Base-by-base conservation (phyloP, 1,140 invertebrate genomes). In the Heliothis subflexa region DNA sequence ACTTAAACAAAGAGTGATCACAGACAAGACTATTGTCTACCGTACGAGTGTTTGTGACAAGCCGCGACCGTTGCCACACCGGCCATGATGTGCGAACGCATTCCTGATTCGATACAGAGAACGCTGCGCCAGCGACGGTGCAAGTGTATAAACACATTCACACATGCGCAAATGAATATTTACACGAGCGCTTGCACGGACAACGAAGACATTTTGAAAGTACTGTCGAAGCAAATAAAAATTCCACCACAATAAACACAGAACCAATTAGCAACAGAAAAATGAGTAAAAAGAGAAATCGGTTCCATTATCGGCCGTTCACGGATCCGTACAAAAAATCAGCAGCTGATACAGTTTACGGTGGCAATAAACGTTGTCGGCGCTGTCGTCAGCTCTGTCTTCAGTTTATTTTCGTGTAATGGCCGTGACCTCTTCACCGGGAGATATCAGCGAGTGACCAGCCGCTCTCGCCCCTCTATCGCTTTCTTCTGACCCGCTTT, bases 401-500 rank as follows among this genome's bases (percentile, higher is more conserved):
- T 80, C 74, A 81, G 80, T 80, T 75, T 83, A 81, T 80, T 84
- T 85, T 88, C 78, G 83, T 83, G 82, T 88, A 88, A 88, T 87
- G 91, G 80, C 91, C 92, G 87, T 94, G 92, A 94, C 92, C 92
- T 91, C 87, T 88, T 81, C 88, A 84, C 85, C 84, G 88, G 85
- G 90, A 89, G 90, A 91, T 89, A 90, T 89, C 86, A 83, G 82
- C 81, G 82, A 89, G 83, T 91, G 89, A 89, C 89, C 91, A 85
- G 82, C 80, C 81, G 81, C 78, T 66, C 79, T 81, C 85, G 81
- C 83, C 84, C 84, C 87, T 86, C 88, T 86, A 87, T 90, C 87
- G 89, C 91, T 94, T 94, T 94, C 92, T 92, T 93, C 85, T 94
- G 92, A 93, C 92, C 92, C 91, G 86, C 91, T 94, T 94, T 93